Base-by-base conservation (phyloP, 2,797 vertebrate genomes). In the Meda fulgida region DNA sequence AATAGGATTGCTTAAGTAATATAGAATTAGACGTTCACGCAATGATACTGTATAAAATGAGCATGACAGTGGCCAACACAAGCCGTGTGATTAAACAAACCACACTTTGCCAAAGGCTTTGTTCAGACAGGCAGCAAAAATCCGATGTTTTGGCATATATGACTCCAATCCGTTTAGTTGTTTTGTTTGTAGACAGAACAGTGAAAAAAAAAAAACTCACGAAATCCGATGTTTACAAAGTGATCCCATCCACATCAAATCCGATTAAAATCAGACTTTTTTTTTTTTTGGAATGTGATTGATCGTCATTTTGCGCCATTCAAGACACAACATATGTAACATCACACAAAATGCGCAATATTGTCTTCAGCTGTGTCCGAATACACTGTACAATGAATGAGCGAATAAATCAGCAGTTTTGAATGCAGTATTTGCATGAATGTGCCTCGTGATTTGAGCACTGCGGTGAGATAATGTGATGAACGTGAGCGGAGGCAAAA, bases 101-200 rank as follows among this genome's bases (percentile, higher is more conserved):
- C 60, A 53, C 43, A 51, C 31, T 69, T 66, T 69, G 78, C 78
- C 78, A 80, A 69, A 69, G 40, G 78, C 78, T 80, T 69, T 69
- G 78, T 79, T 66, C 29, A 80, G 78, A 80, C 63, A 67, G 43
- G 78, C 60, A 80, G 63, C 29, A 80, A 80, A 80, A 80, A 80
- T 80, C 60, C 40, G 21, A 80, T n/a, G 43, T 67, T 67, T 80
- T 80, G 60, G 78, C 78, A 80, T 80, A 80, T 80, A 40, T 51
- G 21, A 69, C 78, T 80, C 43, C 67, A 80, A 80, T 80, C 78
- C 78, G 78, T 69, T 80, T 80, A 67, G 78, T 36, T 66, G 21
- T 80, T 69, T 80, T 80, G 46, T 69, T 69, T 80, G 78, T 53
- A 80, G 63, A 80, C 60, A n/a, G 43, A 48, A 69, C 60, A 18